These are phyloP conservation scores for Danio rerio DNA, from an alignment of 2,113 vertebrate genomes.

Conservation along the genomic window DNA sequence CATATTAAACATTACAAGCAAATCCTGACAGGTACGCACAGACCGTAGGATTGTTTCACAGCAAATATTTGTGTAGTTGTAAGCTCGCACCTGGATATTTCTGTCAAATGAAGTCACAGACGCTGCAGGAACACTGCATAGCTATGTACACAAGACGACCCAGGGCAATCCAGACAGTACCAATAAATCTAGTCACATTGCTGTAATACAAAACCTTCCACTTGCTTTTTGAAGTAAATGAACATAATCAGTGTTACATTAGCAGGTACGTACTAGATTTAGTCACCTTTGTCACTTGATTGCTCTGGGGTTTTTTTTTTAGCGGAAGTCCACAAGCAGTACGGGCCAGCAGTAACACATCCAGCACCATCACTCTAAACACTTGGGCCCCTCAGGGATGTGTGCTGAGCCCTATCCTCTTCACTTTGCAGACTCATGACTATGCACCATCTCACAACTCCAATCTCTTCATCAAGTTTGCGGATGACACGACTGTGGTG, in stretches of 20 bases:
- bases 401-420: no score
- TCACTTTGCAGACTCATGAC: no score
- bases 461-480: no score
- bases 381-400: no score
- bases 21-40: conserved; percentile 15
- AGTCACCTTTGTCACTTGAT: no score
- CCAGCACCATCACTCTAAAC: no score
- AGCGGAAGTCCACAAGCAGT: no score
- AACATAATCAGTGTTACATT: not conserved
- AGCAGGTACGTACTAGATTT: not conserved
- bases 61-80: conserved; percentile 8
- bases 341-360: no score
- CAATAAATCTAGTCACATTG: not conserved
- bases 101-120: not conserved
- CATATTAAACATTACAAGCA: conserved; percentile 27
- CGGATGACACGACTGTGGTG: no score
- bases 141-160: not conserved
- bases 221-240: not conserved
- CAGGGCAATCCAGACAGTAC: not conserved
- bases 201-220: conserved; percentile 6
- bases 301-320: no score
- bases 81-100: not conserved
- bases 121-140: not conserved
- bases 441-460: no score
- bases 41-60: not conserved